These are phyloP conservation scores for Oryzias melastigma DNA, from an alignment of 2,113 vertebrate species.

Conservation along the genomic window DNA sequence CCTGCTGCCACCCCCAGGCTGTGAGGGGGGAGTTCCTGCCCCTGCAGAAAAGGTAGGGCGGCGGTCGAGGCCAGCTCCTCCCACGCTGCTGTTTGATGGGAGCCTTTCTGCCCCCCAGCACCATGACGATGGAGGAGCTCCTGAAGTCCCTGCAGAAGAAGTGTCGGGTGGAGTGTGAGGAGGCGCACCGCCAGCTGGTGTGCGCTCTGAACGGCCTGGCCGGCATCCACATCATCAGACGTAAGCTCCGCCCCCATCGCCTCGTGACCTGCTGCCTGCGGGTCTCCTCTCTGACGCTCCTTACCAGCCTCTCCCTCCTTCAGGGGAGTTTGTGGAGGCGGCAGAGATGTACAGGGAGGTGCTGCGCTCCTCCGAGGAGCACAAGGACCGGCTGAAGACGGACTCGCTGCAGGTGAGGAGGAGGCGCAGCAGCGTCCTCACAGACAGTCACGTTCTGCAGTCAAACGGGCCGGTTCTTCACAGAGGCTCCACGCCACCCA, in stretches of 20 bases:
- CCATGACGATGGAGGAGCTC: slow-evolving; percentile 99
- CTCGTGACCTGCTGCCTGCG: not conserved
- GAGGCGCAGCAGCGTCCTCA: not conserved
- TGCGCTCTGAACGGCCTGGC: slow-evolving; percentile 97
- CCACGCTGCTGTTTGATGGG: slow-evolving; percentile 15
- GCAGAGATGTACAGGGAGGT: slow-evolving; percentile 94
- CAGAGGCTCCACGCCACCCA: slow-evolving; percentile 97
- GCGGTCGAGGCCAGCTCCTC: slow-evolving; percentile 10
- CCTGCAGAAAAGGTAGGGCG: slow-evolving; percentile 91
- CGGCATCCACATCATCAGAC: slow-evolving; percentile 98
- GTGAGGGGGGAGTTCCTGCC: slow-evolving; percentile 97
- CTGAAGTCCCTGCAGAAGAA: slow-evolving; percentile 96
- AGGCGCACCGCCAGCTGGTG: slow-evolving; percentile 94
- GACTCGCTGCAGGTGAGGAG: slow-evolving; percentile 91
- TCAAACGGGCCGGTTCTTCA: not conserved
- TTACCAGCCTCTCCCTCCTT: not conserved
- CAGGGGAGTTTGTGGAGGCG: slow-evolving; percentile 86
- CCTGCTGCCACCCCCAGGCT: slow-evolving; percentile 98
- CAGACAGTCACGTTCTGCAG: not conserved
- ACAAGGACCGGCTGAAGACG: slow-evolving; percentile 95
- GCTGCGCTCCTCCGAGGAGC: slow-evolving; percentile 94
- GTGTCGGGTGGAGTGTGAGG: slow-evolving; percentile 95
- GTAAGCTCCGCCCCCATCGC: slow-evolving; percentile 67
- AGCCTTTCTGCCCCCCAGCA: slow-evolving; percentile 73
- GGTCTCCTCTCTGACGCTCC: not conserved